These are phyloP conservation scores for Heliornis fulica DNA, from an alignment of 2,113 vertebrate species.

Conservation along the genomic window DNA sequence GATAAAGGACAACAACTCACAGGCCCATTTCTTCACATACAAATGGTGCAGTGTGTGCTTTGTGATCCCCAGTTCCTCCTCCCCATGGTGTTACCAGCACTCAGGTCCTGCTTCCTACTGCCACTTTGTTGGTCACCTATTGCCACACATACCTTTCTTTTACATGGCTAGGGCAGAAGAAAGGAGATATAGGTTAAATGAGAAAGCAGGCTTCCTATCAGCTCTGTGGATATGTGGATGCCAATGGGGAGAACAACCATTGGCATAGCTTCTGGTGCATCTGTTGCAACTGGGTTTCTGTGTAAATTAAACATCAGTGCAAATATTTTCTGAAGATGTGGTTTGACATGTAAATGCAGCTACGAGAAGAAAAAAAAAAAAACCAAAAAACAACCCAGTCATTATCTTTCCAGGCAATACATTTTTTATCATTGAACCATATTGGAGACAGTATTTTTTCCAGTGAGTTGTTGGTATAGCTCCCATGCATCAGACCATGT, in stretches of 20 bases:
- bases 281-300: background rate
- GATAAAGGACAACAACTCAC: background rate
- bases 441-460: background rate
- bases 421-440: background rate
- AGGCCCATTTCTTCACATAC: background rate
- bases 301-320: background rate
- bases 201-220: background rate
- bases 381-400: too few relatives aligned
- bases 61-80: background rate
- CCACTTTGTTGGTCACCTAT: background rate
- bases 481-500: fast-evolving
- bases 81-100: background rate
- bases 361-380: background rate
- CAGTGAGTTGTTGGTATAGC: background rate
- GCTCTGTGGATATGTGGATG: background rate
- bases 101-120: background rate
- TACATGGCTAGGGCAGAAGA: background rate
- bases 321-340: background rate
- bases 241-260: background rate
- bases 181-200: fast-evolving
- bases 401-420: background rate
- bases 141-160: background rate
- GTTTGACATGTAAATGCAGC: background rate
- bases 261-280: background rate
- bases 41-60: background rate